Evolutionary conservation across 2,888 invertebrate species (phyloP).

Genomic region (Torymus texanus): DNA sequence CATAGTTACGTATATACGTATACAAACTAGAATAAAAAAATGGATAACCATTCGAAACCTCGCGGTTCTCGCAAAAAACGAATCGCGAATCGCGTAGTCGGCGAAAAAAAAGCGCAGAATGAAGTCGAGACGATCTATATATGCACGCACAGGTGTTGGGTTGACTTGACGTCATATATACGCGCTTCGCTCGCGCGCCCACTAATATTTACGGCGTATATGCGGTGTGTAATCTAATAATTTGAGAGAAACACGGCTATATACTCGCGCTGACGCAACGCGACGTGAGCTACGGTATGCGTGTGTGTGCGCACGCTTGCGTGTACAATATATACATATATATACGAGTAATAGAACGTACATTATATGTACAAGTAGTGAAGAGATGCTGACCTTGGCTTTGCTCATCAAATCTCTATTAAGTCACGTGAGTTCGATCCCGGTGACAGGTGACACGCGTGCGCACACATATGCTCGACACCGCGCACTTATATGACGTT

Average conservation of each 20-base stretch:
- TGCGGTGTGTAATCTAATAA: constrained; percentile 63
- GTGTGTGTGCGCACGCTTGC: too few relatives aligned
- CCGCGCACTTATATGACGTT: too few relatives aligned
- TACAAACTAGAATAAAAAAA: too few relatives aligned
- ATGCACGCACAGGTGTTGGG: constrained; percentile 22
- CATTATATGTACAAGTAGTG: constrained; percentile 36
- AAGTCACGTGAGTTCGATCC: constrained; percentile 55
- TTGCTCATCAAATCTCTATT: constrained; percentile 64
- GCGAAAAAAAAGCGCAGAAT: too few relatives aligned
- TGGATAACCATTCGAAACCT: too few relatives aligned
- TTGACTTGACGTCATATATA: constrained; percentile 41
- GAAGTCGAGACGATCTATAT: too few relatives aligned
- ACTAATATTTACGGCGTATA: constrained; percentile 54
- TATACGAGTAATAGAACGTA: too few relatives aligned
- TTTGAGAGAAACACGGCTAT: constrained; percentile 62
- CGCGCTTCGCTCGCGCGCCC: neutral
- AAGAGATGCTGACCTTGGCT: constrained; percentile 67
- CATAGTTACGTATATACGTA: too few relatives aligned
- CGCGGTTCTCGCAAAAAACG: too few relatives aligned
- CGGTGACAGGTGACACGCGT: constrained; percentile 36
- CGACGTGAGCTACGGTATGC: too few relatives aligned
- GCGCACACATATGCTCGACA: neutral
- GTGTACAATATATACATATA: constrained; percentile 54
- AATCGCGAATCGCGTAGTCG: too few relatives aligned
- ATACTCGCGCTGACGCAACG: constrained; percentile 62